Base-by-base conservation (phyloP, 2,113 vertebrate genomes). In the Porphyrio hochstetteri region DNA sequence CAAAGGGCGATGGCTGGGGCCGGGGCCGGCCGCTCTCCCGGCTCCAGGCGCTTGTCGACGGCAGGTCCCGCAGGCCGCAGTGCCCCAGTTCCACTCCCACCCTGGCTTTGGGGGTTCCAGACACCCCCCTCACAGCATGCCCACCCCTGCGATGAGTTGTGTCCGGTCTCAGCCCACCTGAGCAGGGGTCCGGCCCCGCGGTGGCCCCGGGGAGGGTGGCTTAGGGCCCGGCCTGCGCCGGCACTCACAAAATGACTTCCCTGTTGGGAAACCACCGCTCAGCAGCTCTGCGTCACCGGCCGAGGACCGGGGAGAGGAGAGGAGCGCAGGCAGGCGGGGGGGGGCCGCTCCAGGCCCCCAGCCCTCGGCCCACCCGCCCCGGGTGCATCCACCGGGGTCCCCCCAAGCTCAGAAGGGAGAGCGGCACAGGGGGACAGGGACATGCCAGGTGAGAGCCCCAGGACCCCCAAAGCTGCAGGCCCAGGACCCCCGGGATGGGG, bases 221-320 rank as follows among this genome's bases (percentile, higher is more conserved):
- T 80, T 1, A 5, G 4, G 29, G 90, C 82, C 68, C 9, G 24
- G 78, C 40, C 81, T 12, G 57, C 8, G 20, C 71, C 81, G 56
- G 92, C 63, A 35, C 42, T 28, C 42, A 79, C 79, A 35, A 65
- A 85, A 92, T 46, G 83, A 95, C 86, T 95, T 95, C 95, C 95
- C 95, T 72, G 65, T 91, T 91, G 95, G 90, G 95, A 94, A 92
- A 92, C 5, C 82, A 92, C 89, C 82, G 46, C 90, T 16, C 7
- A 25, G 88, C 69, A 4, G 70, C 52, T 77, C 82, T 92, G 86
- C 92, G 92, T 92, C 85, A 93, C 63, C 77, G 4, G 13, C 11
- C 25, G 67, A 11, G 76, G 11, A 52, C 17, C 7, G 25, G 44
- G 50, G 11, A 23, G 38, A 44, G 50, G 11, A 23, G 38, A 44